Percentiles rank a stretch among this genome's conserved stretches.
Evolutionary conservation across 2,888 invertebrate genomes (phyloP).

Genomic region (Dynastes maya): DNA sequence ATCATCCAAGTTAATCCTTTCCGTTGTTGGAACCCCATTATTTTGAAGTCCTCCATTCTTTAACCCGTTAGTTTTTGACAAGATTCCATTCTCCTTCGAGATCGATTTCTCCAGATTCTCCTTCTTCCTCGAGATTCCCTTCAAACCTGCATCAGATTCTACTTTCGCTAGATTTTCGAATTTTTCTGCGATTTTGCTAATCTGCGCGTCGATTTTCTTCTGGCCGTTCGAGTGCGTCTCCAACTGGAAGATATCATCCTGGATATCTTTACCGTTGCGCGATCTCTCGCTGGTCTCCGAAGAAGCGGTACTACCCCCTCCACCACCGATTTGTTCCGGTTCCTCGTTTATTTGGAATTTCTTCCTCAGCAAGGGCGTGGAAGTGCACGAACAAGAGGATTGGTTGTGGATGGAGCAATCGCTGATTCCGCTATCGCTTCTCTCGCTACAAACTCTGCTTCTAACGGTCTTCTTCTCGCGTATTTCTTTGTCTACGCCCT

Average conservation of each 20-base stretch:
- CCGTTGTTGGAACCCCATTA: background rate
- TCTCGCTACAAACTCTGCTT: slow-evolving; percentile 70
- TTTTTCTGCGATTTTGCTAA: slow-evolving; percentile 49
- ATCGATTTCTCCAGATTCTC: no score
- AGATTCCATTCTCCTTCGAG: background rate
- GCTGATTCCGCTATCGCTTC: slow-evolving; percentile 70
- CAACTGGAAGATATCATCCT: background rate
- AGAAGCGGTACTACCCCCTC: background rate
- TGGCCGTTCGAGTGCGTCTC: background rate
- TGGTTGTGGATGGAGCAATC: slow-evolving; percentile 69
- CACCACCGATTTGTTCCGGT: slow-evolving; percentile 55
- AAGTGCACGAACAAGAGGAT: slow-evolving; percentile 57
- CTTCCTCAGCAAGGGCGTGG: slow-evolving; percentile 65
- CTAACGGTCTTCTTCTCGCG: slow-evolving; percentile 43
- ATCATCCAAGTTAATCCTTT: background rate
- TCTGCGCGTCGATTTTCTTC: slow-evolving; percentile 4
- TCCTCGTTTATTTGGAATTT: slow-evolving; percentile 66
- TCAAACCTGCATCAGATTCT: slow-evolving; percentile 4
- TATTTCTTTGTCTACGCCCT: slow-evolving; percentile 3
- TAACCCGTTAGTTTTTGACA: background rate
- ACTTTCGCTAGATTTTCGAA: slow-evolving; percentile 46
- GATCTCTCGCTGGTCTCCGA: slow-evolving; percentile 2
- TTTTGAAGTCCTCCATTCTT: background rate
- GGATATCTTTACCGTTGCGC: slow-evolving; percentile 5
- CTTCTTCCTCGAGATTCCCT: background rate